Base-by-base conservation (phyloP, 2,888 invertebrate genomes). In the Epirrita christyi region DNA sequence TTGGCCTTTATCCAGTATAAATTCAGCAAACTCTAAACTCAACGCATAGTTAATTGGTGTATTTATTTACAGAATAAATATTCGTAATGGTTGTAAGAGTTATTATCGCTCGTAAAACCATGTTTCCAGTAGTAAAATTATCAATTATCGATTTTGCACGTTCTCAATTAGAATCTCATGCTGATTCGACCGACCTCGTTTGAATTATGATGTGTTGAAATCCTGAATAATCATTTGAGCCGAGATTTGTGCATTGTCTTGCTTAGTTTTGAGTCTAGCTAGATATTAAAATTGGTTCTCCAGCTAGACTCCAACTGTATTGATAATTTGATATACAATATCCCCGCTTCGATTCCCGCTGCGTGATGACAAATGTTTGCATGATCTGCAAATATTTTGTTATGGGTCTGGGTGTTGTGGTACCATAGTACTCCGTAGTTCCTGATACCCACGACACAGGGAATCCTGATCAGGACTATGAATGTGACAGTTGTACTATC, bases 91-190 rank as follows among this genome's bases (percentile, higher is more conserved):
- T 27, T 43, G 3, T 42, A 32, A 38, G 21, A 38, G 56, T 53
- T 47, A 63, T 63, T 59, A 59, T n/a, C 36, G 55, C 43, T 63
- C 62, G 59, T 63, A 56, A 59, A 62, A 56, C 38, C 29, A 28
- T 45, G 32, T 49, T 49, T 52, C 29, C 46, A 59, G 59, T 56
- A 51, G 54, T 59, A 53, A 59, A 54, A 59, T 59, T 48, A 56
- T 32, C 59, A 56, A 63, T 59, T 51, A 63, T 51, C 53, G 56
- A 63, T 59, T 57, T 56, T 47, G 47, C 59, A 59, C 51, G 53
- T 59, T 36, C 50, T 48, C 51, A 52, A 58, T 59, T 38, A 48
- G 27, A 40, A 11, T 29, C 47, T 47, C 34, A 15, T 40, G 27
- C 8, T 49, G 21, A 21, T 21, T 21, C 21, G 21, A 21, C 21